Percentiles rank a stretch among this genome's conserved stretches.
Conservation (phyloP, 2,113 vertebrate species). For the Corvus hawaiiensis region DNA sequence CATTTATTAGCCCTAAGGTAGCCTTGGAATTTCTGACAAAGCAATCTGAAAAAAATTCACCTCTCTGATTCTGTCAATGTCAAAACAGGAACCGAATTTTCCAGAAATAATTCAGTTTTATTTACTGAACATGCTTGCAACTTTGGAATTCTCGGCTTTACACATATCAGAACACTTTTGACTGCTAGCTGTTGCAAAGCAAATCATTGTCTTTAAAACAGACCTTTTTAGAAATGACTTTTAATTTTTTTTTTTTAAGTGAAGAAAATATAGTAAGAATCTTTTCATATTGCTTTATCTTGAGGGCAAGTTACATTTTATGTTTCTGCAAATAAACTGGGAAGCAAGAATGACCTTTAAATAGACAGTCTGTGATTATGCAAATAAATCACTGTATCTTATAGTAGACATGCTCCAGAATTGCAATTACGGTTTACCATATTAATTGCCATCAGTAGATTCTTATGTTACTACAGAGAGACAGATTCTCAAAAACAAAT, state of each 20-base stretch:
- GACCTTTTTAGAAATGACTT: not conserved
- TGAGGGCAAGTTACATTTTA: not conserved
- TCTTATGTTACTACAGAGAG: not conserved
- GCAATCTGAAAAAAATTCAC: not conserved
- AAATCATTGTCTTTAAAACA: not conserved
- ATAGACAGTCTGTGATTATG: not conserved
- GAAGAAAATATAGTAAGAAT: not conserved
- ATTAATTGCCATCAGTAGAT: not conserved
- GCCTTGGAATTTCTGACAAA: not conserved
- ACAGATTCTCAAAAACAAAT: not conserved
- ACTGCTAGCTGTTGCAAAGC: not conserved
- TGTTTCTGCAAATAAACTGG: not conserved
- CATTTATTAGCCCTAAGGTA: not conserved
- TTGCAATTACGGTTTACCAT: not conserved
- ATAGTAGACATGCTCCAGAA: not conserved
- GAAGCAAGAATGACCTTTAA: not conserved
- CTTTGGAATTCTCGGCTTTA: not conserved
- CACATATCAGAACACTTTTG: not conserved
- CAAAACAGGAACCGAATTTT: not conserved
- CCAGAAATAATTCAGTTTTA: not conserved
- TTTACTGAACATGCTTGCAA: not conserved
- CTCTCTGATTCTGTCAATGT: not conserved
- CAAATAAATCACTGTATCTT: not conserved
- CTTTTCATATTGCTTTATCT: not conserved
- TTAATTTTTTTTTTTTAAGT: not conserved